Conservation (phyloP, 2,113 vertebrate genomes). For the Nansenia antarctica region DNA sequence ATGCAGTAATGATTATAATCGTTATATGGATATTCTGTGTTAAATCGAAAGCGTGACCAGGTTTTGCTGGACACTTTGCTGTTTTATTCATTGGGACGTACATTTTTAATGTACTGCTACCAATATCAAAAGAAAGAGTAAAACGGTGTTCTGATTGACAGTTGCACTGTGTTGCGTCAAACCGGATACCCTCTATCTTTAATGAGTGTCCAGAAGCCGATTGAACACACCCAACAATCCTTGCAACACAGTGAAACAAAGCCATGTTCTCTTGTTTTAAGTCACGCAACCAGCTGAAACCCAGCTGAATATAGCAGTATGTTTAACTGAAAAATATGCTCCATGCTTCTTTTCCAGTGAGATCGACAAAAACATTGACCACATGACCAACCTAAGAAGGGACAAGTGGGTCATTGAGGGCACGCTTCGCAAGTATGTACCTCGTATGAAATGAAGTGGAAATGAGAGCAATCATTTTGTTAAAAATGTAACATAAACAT, state of each 20-base stretch:
- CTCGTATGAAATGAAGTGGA: no score
- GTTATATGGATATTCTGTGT: background rate
- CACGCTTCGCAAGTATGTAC: constrained; percentile 94
- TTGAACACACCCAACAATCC: background rate
- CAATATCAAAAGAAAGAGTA: constrained; percentile 36
- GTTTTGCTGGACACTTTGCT: constrained; percentile 7
- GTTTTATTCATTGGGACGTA: constrained; percentile 48
- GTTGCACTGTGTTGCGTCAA: constrained; percentile 60
- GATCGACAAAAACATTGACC: constrained; percentile 96
- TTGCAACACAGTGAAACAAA: background rate
- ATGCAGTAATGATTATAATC: background rate
- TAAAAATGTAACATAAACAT: background rate
- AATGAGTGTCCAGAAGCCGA: constrained; percentile 2
- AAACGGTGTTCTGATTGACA: constrained; percentile 23
- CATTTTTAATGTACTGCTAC: constrained; percentile 29
- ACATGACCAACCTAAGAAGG: constrained; percentile 94
- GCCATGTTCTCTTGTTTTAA: background rate
- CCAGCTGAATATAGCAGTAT: background rate
- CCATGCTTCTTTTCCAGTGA: constrained; percentile 80
- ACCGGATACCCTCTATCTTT: constrained; percentile 39
- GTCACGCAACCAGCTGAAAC: no score
- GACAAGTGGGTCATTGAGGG: constrained; percentile 95
- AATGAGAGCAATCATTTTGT: background rate
- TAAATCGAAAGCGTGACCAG: background rate
- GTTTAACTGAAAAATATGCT: background rate